Evolutionary conservation across 1,140 invertebrate genomes (phyloP).

Genomic region (Chironomus tepperi): DNA sequence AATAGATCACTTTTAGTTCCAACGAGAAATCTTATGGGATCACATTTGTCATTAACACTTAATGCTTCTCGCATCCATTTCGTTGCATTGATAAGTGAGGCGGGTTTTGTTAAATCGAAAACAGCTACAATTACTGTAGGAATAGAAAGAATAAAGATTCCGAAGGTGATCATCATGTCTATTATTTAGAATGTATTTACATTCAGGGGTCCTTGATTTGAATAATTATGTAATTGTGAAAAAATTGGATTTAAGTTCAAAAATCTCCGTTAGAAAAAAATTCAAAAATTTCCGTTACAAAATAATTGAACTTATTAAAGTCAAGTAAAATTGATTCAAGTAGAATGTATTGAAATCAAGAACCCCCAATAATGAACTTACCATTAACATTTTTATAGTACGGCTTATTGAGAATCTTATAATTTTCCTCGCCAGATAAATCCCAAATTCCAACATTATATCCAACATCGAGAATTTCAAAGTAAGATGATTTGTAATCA

Average conservation of each 20-base stretch:
- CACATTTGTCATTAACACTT: background rate
- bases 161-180: too few species aligned
- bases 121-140: background rate
- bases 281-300: background rate
- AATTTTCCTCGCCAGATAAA: background rate
- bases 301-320: too few species aligned
- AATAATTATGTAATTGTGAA: background rate
- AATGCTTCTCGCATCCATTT: constrained; percentile 6
- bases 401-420: background rate
- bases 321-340: too few species aligned
- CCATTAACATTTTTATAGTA: constrained; percentile 5
- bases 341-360: too few species aligned
- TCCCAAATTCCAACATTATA: constrained; percentile 1
- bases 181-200: too few species aligned
- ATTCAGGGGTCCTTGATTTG: too few species aligned
- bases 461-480: background rate
- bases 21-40: constrained; percentile 1
- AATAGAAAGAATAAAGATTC: too few species aligned
- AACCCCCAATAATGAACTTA: background rate
- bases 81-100: background rate
- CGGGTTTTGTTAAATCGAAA: background rate
- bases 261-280: background rate
- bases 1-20: constrained; percentile 8
- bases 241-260: background rate
- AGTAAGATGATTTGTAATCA: background rate